phyloP scores from a whole-genome alignment of 2,797 vertebrate genomes.

The Semaprochilodus insignis region DNA sequence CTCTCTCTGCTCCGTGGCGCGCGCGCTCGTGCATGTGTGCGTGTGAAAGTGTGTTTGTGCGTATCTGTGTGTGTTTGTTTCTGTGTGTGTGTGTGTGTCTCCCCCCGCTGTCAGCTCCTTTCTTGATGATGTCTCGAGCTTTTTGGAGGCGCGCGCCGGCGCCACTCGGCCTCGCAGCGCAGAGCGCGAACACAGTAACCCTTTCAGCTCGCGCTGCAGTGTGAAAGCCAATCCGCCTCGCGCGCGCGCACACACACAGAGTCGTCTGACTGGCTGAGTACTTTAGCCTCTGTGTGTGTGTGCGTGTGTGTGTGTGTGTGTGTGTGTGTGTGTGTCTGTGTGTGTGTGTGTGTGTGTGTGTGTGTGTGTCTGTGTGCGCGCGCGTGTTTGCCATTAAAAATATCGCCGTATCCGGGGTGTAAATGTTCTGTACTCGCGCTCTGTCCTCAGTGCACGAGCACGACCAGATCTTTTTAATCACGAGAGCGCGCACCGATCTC shows the following conservation, averaged over 20 bases:
- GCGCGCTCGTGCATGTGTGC: constrained; percentile 61
- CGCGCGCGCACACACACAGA: constrained; percentile 63
- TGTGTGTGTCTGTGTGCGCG: too few relatives aligned
- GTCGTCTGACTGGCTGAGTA: constrained; percentile 55
- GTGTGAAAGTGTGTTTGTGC: constrained; percentile 68
- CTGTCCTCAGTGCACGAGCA: too few relatives aligned
- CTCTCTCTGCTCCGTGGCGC: too few relatives aligned
- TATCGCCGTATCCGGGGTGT: constrained; percentile 51
- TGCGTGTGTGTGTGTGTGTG: not conserved
- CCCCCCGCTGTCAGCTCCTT: constrained; percentile 84
- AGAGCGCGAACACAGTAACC: constrained; percentile 83
- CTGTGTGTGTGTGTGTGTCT: constrained; percentile 61
- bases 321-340: not conserved
- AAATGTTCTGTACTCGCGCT: not conserved
- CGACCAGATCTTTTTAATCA: too few relatives aligned
- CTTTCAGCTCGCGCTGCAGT: constrained; percentile 85
- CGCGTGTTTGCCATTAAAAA: too few relatives aligned
- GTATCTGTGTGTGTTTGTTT: too few relatives aligned
- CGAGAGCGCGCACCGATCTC: not conserved
- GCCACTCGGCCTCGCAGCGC: constrained; percentile 88
- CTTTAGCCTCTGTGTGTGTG: constrained; percentile 42
- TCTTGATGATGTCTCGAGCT: constrained; percentile 85
- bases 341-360: too few relatives aligned
- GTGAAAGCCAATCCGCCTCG: constrained; percentile 82
- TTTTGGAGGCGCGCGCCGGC: constrained; percentile 85